These are phyloP conservation scores for Oryzias javanicus DNA, from an alignment of 2,113 vertebrate species.

Conservation along the genomic window DNA sequence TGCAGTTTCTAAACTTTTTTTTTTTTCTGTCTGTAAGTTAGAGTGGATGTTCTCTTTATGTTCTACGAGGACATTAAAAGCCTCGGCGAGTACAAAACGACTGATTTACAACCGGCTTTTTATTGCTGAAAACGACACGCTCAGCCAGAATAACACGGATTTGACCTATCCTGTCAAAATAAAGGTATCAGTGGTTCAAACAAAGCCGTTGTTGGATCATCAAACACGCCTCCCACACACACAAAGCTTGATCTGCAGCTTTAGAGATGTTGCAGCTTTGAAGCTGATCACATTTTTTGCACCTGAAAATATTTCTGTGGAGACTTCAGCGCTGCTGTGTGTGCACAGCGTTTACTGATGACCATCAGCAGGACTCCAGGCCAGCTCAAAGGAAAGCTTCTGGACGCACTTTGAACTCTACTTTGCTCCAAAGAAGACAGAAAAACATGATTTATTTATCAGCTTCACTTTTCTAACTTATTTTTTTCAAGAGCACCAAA, in stretches of 20 bases:
- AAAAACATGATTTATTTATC: too few species aligned
- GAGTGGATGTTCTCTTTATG: not conserved
- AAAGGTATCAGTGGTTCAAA: not conserved
- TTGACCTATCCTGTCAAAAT: not conserved
- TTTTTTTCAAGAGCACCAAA: too few species aligned
- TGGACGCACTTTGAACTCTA: too few species aligned
- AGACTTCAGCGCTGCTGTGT: too few species aligned
- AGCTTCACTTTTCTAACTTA: too few species aligned
- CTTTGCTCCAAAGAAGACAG: too few species aligned
- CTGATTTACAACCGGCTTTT: not conserved
- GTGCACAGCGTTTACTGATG: too few species aligned
- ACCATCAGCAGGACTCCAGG: too few species aligned
- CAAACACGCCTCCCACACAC: not conserved
- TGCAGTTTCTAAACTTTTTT: conserved; percentile 8
- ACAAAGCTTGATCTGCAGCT: not conserved
- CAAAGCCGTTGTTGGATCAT: not conserved
- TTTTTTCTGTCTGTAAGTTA: conserved; percentile 11
- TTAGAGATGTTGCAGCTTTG: not conserved
- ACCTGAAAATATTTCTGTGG: too few species aligned
- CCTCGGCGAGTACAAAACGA: not conserved
- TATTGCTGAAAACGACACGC: not conserved
- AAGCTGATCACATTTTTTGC: too few species aligned
- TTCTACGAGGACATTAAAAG: conserved; percentile 23
- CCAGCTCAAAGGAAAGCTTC: too few species aligned
- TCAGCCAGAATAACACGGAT: not conserved